Evolutionary conservation across 1,140 invertebrate genomes (phyloP), one percentile per base, ranked within the genome.

Genomic region (Drosophila pseudoobscura): DNA sequence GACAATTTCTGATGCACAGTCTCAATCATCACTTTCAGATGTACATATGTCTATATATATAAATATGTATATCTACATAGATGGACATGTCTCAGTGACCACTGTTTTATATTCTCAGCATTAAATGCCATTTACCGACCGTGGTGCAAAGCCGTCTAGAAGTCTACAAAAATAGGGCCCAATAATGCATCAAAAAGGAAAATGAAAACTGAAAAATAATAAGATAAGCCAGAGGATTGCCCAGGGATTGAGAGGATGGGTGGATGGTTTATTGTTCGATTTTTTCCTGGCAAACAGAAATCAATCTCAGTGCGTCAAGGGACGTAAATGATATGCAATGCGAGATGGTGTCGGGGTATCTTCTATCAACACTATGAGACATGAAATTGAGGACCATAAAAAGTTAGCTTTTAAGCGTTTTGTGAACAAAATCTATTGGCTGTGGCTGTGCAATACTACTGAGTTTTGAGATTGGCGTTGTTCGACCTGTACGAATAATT

Each of bases 301-400:
- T 77, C 74, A 77, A 77, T 77, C 74, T 61, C 45, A 46, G 29
- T 55, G 64, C 63, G 58, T 73, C 54, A 49, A 44, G 62, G 29
- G 55, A 53, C 58, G 76, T 55, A 60, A 73, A 72, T 55, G 63
- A 78, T 75, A 77, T 77, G 62, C 65, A 60, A 60, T 72, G 56
- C 31, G 53, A 47, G 58, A 20, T 54, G 51, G 26, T 26, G n/a
- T 20, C 8, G 31, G 31, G 2, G 31, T 31, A 9, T 9, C 31
- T 9, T 8, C 35, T 5, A 39, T 13, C 35, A 1, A 39, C 35
- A 39, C 35, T 39, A 5, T 39, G 9, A 2, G 24, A 20, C 49
- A 29, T n/a, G 17, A n/a, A 29, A 13, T 29, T 41, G 8, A 8
- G 8, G 2, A 9, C 3, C 9, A 9, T 31, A 5, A 26, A 26